Evolutionary conservation across 92 coral and sea anemone genomes (phyloP), one percentile per base, ranked within the genome.

Genomic region (Diadumene lineata): DNA sequence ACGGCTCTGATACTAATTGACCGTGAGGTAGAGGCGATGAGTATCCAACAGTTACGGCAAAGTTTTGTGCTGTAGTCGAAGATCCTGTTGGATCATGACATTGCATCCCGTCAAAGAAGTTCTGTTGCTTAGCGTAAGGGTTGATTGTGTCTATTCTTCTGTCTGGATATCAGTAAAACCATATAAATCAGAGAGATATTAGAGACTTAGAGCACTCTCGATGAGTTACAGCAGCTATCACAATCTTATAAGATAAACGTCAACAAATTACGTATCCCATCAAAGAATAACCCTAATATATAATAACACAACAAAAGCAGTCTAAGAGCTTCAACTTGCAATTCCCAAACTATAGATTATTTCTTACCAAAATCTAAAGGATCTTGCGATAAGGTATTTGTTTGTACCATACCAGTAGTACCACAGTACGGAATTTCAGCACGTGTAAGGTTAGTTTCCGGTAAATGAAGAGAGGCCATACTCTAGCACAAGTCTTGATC

Each of bases 61-160:
- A 88, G 72, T 79, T 88, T 28, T 84, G 89, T 48, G 90, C 80
- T 81, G 79, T 73, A 0, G 91, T 50, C 63, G 86, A 57, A 66
- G 79, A 63, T 87, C 92, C 77, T 53, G 84, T 28, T 82, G 79
- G 84, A 10, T 58, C 64, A 22, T 58, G 64, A 32, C 64, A 58
- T 26, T 78, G 90, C 73, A 91, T 86, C n/a, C 86, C 97, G 32
- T 91, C 97, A 77, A 77, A 91, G 63, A 81, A 82, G 58, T 64
- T 81, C 1, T 84, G 25, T 0, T 92, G 82, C 43, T 89, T 85
- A 23, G 86, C 11, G 79, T 81, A 88, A 1, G 85, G 85, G 62
- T 84, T 88, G 79, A 91, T 79, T 27, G 84, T 72, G 31, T 91
- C 97, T 62, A 89, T 83, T 68, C 90, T 85, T 69, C 97, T 89